These are phyloP conservation scores for Acanthurus lineatus DNA, from an alignment of 2,797 vertebrate genomes.

Conservation along the genomic window DNA sequence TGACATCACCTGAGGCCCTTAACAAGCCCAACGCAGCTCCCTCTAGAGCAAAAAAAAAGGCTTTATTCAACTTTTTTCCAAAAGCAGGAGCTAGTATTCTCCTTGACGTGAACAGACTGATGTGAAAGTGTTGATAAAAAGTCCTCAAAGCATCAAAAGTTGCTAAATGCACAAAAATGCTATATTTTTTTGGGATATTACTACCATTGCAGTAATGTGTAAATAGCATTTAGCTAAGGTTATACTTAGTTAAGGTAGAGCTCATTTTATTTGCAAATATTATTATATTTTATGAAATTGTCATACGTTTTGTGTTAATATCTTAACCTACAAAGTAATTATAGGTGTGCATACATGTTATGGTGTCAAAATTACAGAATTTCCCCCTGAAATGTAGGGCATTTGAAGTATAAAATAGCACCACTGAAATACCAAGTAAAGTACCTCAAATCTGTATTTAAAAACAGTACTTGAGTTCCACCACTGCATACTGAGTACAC, in stretches of 20 bases:
- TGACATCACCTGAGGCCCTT: neutral
- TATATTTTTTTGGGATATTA: neutral
- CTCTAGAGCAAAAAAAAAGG: neutral
- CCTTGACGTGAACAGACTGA: neutral
- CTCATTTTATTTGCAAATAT: no score
- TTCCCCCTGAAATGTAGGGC: neutral
- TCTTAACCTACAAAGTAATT: neutral
- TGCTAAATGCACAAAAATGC: neutral
- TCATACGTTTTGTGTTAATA: neutral
- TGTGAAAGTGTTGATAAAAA: no score
- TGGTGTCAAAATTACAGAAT: neutral
- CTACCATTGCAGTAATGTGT: neutral
- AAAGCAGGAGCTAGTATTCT: neutral
- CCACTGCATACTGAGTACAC: neutral
- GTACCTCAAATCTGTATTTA: neutral
- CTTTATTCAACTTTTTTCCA: neutral
- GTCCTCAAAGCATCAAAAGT: neutral
- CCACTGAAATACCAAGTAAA: neutral
- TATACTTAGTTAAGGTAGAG: no score
- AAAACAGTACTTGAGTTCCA: neutral
- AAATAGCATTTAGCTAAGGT: neutral
- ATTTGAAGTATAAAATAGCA: neutral
- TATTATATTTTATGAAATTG: no score
- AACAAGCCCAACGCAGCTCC: neutral
- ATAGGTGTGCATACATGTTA: no score